phyloP scores from a whole-genome alignment of 2,888 invertebrate species.

The Folsomia candida region DNA sequence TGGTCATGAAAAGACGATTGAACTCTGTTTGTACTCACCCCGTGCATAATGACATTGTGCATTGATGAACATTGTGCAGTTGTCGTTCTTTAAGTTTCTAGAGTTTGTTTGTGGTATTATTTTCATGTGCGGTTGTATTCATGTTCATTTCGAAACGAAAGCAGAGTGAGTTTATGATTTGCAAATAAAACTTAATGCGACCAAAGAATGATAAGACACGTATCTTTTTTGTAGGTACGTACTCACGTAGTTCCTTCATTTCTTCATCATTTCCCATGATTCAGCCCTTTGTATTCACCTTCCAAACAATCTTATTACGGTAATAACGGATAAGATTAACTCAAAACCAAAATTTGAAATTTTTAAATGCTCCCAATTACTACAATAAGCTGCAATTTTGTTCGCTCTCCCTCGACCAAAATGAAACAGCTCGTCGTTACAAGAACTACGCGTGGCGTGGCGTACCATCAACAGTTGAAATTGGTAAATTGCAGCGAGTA shows the following conservation, averaged over 20 bases:
- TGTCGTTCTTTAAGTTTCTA: not conserved
- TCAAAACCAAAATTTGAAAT: not conserved
- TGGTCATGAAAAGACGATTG: not conserved
- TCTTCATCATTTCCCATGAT: too few relatives aligned
- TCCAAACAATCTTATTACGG: too few relatives aligned
- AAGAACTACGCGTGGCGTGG: too few relatives aligned
- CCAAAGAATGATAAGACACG: not conserved
- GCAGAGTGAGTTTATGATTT: not conserved
- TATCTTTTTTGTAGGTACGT: not conserved
- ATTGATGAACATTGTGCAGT: not conserved
- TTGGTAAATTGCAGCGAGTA: too few relatives aligned
- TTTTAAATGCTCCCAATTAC: not conserved
- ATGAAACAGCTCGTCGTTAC: too few relatives aligned
- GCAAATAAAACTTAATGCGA: not conserved
- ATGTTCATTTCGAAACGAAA: not conserved
- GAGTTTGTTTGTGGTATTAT: not conserved
- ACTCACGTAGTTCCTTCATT: too few relatives aligned
- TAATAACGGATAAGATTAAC: not conserved
- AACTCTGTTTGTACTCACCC: too few relatives aligned
- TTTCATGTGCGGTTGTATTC: not conserved
- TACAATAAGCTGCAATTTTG: not conserved
- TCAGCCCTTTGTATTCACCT: too few relatives aligned
- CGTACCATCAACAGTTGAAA: too few relatives aligned
- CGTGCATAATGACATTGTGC: too few relatives aligned
- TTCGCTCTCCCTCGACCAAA: not conserved